These are phyloP conservation scores for Papilio aristodemus DNA, from an alignment of 1,140 invertebrate genomes.

Conservation along the genomic window DNA sequence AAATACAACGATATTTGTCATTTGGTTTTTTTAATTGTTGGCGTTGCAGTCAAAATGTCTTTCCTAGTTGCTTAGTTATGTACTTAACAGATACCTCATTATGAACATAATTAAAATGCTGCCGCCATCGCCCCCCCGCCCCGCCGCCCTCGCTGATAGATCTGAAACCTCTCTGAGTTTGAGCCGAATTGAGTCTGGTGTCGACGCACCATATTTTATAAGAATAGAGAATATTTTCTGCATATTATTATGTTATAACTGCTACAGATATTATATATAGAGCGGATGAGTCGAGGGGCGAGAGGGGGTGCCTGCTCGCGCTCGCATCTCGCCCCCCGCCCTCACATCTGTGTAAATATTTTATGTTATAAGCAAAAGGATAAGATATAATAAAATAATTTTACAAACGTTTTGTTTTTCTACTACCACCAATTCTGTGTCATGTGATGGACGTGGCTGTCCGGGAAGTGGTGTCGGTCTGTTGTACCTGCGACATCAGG, in stretches of 20 bases:
- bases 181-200: slow-evolving; percentile 28
- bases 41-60: too few relatives aligned
- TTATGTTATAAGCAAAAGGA: slow-evolving; percentile 34
- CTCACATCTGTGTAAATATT: slow-evolving; percentile 37
- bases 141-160: slow-evolving; percentile 28
- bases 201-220: slow-evolving; percentile 22
- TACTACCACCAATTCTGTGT: too few relatives aligned
- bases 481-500: too few relatives aligned
- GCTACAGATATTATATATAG: slow-evolving; percentile 7
- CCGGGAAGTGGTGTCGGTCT: too few relatives aligned
- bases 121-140: not conserved
- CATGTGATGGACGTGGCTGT: too few relatives aligned
- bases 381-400: slow-evolving; percentile 35
- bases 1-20: too few relatives aligned
- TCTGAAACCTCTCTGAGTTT: slow-evolving; percentile 34
- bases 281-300: not conserved
- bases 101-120: too few relatives aligned
- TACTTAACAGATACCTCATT: too few relatives aligned
- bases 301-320: too few relatives aligned
- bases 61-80: too few relatives aligned
- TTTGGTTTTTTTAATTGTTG: too few relatives aligned
- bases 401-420: slow-evolving; percentile 7
- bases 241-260: slow-evolving; percentile 34
- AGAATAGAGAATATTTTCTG: slow-evolving; percentile 28
- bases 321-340: not conserved